A percentile compares a stretch with the other conserved stretches of the same genome.
These are phyloP conservation scores for Acrobeloides nanus DNA, from an alignment of 2,888 invertebrate species.

Conservation along the genomic window DNA sequence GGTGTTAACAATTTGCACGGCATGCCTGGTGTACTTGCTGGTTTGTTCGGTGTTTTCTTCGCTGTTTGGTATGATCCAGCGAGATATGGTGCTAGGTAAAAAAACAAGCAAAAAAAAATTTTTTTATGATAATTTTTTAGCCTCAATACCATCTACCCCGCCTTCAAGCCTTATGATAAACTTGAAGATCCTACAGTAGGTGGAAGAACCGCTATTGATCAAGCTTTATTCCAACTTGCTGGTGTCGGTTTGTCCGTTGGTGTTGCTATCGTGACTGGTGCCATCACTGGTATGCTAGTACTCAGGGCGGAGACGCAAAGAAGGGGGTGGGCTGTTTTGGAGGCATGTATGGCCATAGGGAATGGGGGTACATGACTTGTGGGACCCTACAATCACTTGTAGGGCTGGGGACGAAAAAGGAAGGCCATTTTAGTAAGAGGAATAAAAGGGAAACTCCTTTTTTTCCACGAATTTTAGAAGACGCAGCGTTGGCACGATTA, in stretches of 20 bases:
- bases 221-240: constrained; percentile 72
- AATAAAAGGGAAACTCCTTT: too few relatives aligned
- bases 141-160: constrained; percentile 30
- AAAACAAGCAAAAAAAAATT: not conserved
- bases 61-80: not conserved
- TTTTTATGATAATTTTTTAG: constrained; percentile 13
- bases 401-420: too few relatives aligned
- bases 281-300: constrained; percentile 63
- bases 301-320: too few relatives aligned
- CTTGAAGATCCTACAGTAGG: constrained; percentile 28
- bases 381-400: too few relatives aligned
- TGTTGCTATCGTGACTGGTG: constrained; percentile 67
- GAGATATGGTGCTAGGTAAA: not conserved
- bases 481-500: too few relatives aligned
- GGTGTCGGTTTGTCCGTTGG: constrained; percentile 68
- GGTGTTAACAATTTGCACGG: constrained; percentile 47
- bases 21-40: constrained; percentile 30
- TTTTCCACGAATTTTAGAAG: too few relatives aligned
- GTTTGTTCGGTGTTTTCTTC: constrained; percentile 16
- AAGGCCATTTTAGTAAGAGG: too few relatives aligned
- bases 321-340: too few relatives aligned
- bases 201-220: constrained; percentile 64
- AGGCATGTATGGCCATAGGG: too few relatives aligned
- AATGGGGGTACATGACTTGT: too few relatives aligned
- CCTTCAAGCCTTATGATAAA: constrained; percentile 13